Evolutionary conservation across 2,113 vertebrate genomes (phyloP).

Genomic region (Eubucco bourcierii): DNA sequence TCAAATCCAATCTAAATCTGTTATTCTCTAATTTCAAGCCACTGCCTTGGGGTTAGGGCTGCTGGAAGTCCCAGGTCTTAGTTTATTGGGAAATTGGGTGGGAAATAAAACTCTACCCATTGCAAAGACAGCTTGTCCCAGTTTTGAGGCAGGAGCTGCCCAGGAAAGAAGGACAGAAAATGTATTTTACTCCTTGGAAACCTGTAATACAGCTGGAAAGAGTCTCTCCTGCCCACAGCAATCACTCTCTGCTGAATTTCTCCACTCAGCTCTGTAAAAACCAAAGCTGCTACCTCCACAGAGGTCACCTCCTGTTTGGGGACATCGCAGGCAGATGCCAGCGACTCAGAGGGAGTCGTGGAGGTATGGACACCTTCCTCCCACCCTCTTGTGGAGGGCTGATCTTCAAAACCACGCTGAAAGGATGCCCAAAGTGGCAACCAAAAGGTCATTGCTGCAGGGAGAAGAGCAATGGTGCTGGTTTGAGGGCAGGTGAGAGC

Average conservation of each 20-base stretch:
- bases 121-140: background rate
- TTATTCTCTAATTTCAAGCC: too few relatives aligned
- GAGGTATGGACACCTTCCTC: accelerated
- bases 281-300: background rate
- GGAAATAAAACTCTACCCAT: accelerated
- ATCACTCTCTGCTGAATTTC: background rate
- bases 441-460: background rate
- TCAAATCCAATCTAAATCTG: too few relatives aligned
- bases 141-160: too few relatives aligned
- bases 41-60: background rate
- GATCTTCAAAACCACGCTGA: background rate
- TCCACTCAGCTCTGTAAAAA: background rate
- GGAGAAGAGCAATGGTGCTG: background rate
- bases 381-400: accelerated
- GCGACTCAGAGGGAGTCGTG: accelerated
- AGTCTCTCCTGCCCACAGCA: background rate
- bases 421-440: background rate
- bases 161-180: too few relatives aligned
- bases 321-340: accelerated
- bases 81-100: background rate
- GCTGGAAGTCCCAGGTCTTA: background rate
- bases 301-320: background rate
- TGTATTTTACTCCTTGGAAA: too few relatives aligned
- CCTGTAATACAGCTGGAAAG: background rate
- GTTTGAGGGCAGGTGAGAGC: accelerated